A percentile compares a stretch with the other conserved stretches of the same genome.
Evolutionary conservation across 2,797 vertebrate species (phyloP).

Genomic region (Rhincodon typus): DNA sequence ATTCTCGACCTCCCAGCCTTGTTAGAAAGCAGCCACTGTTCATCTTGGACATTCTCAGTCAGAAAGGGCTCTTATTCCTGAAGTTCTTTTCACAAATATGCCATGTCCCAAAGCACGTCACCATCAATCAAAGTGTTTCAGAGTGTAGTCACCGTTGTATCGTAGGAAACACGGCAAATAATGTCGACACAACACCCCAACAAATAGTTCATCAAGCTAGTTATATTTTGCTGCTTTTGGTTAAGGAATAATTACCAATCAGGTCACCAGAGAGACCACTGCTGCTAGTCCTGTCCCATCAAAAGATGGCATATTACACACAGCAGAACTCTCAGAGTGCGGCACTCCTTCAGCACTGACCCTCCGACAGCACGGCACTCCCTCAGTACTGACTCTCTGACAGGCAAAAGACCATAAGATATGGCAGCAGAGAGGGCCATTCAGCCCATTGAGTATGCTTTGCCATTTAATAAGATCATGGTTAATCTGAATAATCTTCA

Average conservation of each 20-base stretch:
- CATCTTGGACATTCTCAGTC: not conserved
- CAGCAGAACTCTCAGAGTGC: not conserved
- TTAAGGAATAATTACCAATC: not conserved
- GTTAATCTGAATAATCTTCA: no score
- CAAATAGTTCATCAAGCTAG: not conserved
- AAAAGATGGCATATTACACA: not conserved
- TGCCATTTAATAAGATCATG: no score
- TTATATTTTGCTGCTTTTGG: not conserved
- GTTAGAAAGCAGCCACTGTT: not conserved
- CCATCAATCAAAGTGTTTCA: not conserved
- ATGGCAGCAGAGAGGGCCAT: no score
- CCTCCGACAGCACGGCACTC: not conserved
- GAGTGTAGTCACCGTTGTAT: not conserved
- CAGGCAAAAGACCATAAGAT: no score
- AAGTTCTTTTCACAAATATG: not conserved
- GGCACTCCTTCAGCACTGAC: not conserved
- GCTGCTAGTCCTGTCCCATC: no score
- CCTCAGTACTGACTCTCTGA: not conserved
- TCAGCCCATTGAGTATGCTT: no score
- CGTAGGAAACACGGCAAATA: not conserved
- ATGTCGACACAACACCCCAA: not conserved
- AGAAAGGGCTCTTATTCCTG: not conserved
- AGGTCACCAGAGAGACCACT: no score
- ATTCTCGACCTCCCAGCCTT: not conserved
- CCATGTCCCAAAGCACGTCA: not conserved